Conservation (phyloP, 2,113 vertebrate species). For the Chascanopsetta lugubris region DNA sequence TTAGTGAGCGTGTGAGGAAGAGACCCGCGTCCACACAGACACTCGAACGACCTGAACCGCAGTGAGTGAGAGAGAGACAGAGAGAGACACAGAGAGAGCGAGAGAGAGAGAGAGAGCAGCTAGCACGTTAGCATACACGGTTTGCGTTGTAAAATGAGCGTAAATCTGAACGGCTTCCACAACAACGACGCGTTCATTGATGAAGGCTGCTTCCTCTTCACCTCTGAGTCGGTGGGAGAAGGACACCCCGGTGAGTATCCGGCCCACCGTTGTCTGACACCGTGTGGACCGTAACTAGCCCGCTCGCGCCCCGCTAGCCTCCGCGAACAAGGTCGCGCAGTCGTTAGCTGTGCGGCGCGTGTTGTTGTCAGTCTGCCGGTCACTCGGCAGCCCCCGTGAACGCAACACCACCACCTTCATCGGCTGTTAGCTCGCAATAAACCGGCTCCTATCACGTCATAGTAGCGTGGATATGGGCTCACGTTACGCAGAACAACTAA, state of each 20-base stretch:
- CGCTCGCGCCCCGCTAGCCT: constrained; percentile 35
- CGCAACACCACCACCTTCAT: background rate
- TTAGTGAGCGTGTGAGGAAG: too few species aligned
- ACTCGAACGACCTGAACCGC: background rate
- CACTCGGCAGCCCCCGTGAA: background rate
- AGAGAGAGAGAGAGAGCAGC: background rate
- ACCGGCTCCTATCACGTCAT: background rate
- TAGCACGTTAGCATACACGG: constrained; percentile 41
- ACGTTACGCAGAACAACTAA: background rate
- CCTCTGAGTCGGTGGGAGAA: constrained; percentile 88
- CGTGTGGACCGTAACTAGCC: constrained; percentile 11
- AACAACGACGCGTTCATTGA: constrained; percentile 83
- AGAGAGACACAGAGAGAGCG: background rate
- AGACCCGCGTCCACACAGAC: too few species aligned
- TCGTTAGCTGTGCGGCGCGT: constrained; percentile 13
- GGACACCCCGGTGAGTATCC: constrained; percentile 87
- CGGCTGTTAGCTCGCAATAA: background rate
- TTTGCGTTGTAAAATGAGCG: constrained; percentile 82
- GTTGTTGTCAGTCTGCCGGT: constrained; percentile 19
- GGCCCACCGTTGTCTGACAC: background rate
- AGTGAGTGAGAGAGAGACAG: background rate
- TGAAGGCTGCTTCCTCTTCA: constrained; percentile 92
- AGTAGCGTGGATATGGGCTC: background rate
- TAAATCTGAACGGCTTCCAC: constrained; percentile 85
- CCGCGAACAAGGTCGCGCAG: constrained; percentile 41